Percentiles rank a stretch among this genome's conserved stretches.
These are phyloP conservation scores for Peromyscus californicus DNA, from an alignment of 2,113 vertebrate genomes.

Conservation along the genomic window DNA sequence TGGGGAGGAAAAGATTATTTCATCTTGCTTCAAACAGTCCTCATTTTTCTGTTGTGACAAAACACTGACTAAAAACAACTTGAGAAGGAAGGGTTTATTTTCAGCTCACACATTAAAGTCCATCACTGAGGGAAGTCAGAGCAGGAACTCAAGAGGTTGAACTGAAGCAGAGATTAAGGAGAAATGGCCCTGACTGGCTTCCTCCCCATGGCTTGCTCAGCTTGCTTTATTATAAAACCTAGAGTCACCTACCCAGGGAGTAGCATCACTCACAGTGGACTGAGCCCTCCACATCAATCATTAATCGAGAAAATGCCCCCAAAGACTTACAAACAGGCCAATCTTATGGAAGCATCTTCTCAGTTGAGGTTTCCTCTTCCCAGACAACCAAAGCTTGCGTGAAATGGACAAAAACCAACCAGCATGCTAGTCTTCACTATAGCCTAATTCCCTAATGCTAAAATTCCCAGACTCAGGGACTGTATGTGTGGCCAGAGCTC, in stretches of 20 bases:
- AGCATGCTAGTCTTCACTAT: neutral
- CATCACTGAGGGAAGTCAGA: neutral
- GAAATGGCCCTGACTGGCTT: neutral
- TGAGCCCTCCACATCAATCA: neutral
- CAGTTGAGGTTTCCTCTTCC: neutral
- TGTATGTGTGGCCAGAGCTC: neutral
- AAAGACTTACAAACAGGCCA: too few relatives aligned
- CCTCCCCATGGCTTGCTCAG: neutral
- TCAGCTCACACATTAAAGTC: neutral
- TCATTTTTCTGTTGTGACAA: neutral
- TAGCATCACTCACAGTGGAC: neutral
- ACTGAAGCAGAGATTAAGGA: neutral
- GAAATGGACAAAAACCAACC: neutral
- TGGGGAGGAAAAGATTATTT: neutral
- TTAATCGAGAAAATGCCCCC: neutral
- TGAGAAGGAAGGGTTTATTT: neutral
- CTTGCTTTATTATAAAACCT: neutral
- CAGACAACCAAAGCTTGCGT: neutral
- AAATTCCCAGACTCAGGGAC: neutral
- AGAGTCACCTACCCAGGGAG: neutral
- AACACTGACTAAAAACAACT: too few relatives aligned
- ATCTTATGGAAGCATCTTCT: too few relatives aligned
- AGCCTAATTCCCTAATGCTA: neutral
- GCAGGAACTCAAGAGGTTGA: neutral
- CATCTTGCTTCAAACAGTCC: neutral